Percentiles rank a stretch among this genome's conserved stretches.
Evolutionary conservation across 2,797 vertebrate genomes (phyloP).

Genomic region (Pseudochaenichthys georgianus): DNA sequence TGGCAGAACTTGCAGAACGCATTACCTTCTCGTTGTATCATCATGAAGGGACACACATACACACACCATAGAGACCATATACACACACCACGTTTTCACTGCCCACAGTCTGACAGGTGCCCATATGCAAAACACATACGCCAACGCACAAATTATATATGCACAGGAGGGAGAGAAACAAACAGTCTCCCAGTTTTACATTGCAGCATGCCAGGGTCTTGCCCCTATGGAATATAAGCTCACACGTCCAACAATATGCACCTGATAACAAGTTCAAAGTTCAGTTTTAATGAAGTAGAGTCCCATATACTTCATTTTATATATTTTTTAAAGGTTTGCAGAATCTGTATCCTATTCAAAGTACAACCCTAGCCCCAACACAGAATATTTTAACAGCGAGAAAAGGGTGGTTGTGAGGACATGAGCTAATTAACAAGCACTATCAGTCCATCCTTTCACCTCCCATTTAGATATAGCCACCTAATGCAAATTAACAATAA

Average conservation of each 20-base stretch:
- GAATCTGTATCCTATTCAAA: not conserved
- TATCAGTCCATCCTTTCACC: slow-evolving; percentile 31
- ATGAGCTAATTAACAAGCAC: slow-evolving; percentile 49
- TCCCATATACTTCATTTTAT: slow-evolving; percentile 1
- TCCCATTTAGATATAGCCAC: slow-evolving; percentile 30
- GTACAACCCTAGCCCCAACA: slow-evolving; percentile 3
- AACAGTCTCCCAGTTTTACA: slow-evolving; percentile 50
- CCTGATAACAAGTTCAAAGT: slow-evolving; percentile 16
- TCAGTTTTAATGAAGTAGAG: slow-evolving; percentile 9
- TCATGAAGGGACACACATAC: slow-evolving; percentile 16
- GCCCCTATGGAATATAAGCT: slow-evolving; percentile 28
- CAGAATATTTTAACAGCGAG: slow-evolving; percentile 14
- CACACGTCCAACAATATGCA: slow-evolving; percentile 9
- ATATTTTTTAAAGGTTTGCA: not conserved
- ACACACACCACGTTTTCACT: slow-evolving; percentile 34
- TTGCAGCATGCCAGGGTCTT: slow-evolving; percentile 37
- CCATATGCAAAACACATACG: slow-evolving; percentile 63
- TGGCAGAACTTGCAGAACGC: slow-evolving; percentile 26
- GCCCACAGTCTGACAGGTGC: slow-evolving; percentile 62
- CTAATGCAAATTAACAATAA: slow-evolving; percentile 57
- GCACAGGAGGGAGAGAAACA: slow-evolving; percentile 53
- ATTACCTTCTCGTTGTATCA: slow-evolving; percentile 53
- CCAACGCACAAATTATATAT: slow-evolving; percentile 66
- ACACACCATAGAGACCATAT: slow-evolving; percentile 10
- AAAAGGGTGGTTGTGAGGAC: slow-evolving; percentile 33